Conservation (phyloP, 2,113 vertebrate species). For the Fregata magnificens region DNA sequence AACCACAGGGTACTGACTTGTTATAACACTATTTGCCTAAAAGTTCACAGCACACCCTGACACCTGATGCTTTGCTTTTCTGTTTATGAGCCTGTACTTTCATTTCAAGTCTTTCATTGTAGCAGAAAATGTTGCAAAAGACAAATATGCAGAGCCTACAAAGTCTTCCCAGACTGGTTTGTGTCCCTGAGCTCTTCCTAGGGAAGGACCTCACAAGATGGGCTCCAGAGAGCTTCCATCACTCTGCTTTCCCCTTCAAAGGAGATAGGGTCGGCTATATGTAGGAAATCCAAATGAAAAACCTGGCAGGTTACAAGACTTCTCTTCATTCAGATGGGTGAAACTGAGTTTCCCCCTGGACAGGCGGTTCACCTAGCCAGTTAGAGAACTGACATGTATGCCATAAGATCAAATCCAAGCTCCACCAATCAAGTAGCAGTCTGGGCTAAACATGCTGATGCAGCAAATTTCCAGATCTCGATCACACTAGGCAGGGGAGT, state of each 20-base stretch:
- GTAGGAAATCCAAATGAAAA: neutral
- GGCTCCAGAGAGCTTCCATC: neutral
- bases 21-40: neutral
- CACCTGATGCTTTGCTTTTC: neutral
- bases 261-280: neutral
- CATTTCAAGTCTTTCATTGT: neutral
- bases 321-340: neutral
- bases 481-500: slow-evolving; percentile 75
- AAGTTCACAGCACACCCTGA: neutral
- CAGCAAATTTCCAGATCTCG: slow-evolving; percentile 73
- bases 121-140: neutral
- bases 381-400: slow-evolving; percentile 2
- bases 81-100: neutral
- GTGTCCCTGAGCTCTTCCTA: neutral
- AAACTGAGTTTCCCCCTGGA: neutral
- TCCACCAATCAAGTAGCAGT: slow-evolving; percentile 62
- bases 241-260: neutral
- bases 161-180: neutral
- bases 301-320: neutral
- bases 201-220: neutral
- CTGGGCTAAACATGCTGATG: slow-evolving; percentile 59
- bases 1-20: neutral
- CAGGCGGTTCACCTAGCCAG: slow-evolving; percentile 30
- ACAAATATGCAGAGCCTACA: neutral
- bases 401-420: slow-evolving; percentile 62